These are phyloP conservation scores for Trinectes maculatus DNA, from an alignment of 2,113 vertebrate species.

Conservation along the genomic window DNA sequence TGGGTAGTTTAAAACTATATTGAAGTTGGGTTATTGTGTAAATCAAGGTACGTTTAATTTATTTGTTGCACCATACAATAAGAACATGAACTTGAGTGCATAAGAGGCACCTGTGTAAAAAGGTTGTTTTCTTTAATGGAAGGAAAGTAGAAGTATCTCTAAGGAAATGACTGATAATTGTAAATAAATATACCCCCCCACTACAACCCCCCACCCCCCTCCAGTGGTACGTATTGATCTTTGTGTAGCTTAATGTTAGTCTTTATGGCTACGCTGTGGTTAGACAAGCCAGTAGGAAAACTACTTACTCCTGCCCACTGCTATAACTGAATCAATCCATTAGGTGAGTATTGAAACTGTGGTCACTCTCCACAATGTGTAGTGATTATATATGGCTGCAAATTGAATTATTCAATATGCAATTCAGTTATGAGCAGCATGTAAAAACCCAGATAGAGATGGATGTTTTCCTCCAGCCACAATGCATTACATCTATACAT, in stretches of 20 bases:
- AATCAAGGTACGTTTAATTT: too few species aligned
- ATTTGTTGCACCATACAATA: too few species aligned
- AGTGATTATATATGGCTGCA: constrained; percentile 77
- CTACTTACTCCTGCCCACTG: constrained; percentile 72
- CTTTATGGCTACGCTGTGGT: constrained; percentile 77
- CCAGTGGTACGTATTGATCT: constrained; percentile 77
- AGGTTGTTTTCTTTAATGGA: constrained; percentile 33
- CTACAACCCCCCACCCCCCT: not conserved
- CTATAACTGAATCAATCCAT: constrained; percentile 80
- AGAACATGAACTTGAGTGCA: not conserved
- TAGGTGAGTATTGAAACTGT: constrained; percentile 80
- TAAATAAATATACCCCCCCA: constrained; percentile 16
- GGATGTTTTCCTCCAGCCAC: constrained; percentile 65
- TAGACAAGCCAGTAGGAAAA: constrained; percentile 72
- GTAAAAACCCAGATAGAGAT: constrained; percentile 78
- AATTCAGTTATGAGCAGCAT: constrained; percentile 79
- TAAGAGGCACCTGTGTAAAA: constrained; percentile 25
- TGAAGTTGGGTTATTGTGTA: too few species aligned
- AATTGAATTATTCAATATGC: constrained; percentile 82
- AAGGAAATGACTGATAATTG: constrained; percentile 51
- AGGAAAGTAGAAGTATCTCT: constrained; percentile 54
- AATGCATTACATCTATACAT: constrained; percentile 71
- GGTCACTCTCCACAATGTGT: constrained; percentile 76
- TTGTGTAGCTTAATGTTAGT: constrained; percentile 72
- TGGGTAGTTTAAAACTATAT: too few species aligned